Percentiles rank a stretch among this genome's conserved stretches.
Conservation (phyloP, 2,113 vertebrate genomes). For the Ciconia stormi region DNA sequence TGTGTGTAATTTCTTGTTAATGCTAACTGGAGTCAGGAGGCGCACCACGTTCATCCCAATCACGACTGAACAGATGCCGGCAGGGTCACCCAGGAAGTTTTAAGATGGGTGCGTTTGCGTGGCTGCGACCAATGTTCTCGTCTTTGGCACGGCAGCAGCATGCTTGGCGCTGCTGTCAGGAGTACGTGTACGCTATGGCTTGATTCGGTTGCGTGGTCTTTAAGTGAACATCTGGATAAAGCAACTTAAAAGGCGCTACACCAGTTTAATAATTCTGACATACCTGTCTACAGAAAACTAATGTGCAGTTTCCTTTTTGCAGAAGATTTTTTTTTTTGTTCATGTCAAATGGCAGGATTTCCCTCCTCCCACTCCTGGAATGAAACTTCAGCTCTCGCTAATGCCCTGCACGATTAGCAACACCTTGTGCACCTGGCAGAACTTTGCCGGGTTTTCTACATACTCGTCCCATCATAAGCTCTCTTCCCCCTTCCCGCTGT, state of each 20-base stretch:
- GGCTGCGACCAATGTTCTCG: fast-evolving
- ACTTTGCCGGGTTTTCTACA: background rate
- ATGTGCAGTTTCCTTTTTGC: fast-evolving
- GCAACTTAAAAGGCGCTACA: fast-evolving
- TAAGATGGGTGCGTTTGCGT: fast-evolving
- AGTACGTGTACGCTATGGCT: fast-evolving
- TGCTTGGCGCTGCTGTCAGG: background rate
- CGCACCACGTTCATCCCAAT: fast-evolving
- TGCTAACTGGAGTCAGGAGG: background rate
- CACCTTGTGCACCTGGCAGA: background rate
- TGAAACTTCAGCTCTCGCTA: background rate
- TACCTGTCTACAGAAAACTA: background rate
- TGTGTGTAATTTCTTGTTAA: background rate
- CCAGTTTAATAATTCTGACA: background rate
- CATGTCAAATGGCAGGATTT: background rate
- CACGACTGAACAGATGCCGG: background rate
- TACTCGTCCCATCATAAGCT: background rate
- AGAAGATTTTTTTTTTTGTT: background rate
- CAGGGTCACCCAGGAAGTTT: background rate
- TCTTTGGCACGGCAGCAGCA: background rate
- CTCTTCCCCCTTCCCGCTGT: background rate
- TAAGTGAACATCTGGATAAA: background rate
- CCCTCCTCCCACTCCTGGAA: background rate
- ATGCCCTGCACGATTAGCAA: background rate
- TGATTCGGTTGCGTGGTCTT: background rate